Percentiles rank a stretch among this genome's conserved stretches.
Conservation (phyloP, 2,113 vertebrate species). For the Myotis lucifugus region DNA sequence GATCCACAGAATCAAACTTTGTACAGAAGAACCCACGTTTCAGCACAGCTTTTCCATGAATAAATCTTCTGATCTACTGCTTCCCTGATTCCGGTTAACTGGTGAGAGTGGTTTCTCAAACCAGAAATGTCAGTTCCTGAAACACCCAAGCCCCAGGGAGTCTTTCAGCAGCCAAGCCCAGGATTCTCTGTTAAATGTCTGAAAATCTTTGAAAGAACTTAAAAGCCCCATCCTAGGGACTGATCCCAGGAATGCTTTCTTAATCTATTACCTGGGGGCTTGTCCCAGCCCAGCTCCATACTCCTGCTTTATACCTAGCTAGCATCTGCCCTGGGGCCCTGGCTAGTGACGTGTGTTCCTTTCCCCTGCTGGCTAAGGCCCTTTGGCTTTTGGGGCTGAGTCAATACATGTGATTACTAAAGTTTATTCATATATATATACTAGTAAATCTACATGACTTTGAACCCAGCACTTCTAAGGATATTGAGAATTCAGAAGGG, state of each 20-base stretch:
- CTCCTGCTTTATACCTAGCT: background rate
- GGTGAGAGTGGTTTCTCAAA: background rate
- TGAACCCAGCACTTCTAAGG: background rate
- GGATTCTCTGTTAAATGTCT: constrained; percentile 18
- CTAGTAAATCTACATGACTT: background rate
- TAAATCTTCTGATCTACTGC: background rate
- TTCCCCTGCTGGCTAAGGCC: background rate
- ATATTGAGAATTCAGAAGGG: background rate
- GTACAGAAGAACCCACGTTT: background rate
- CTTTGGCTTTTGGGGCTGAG: background rate
- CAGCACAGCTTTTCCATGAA: background rate
- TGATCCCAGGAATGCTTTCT: constrained; percentile 42
- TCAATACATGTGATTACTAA: background rate
- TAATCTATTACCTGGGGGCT: constrained; percentile 48
- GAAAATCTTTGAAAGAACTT: constrained; percentile 34
- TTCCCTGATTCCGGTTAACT: background rate
- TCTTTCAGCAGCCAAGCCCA: background rate
- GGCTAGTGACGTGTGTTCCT: background rate
- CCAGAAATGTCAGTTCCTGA: background rate
- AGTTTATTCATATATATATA: background rate
- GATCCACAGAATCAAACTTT: background rate
- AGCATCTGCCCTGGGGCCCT: background rate
- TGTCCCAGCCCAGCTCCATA: background rate
- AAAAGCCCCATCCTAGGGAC: background rate
- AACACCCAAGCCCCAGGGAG: background rate